Percentiles rank a stretch among this genome's conserved stretches.
These are phyloP conservation scores for Acestrorhynchus altus DNA, from an alignment of 2,797 vertebrate genomes.

Conservation along the genomic window DNA sequence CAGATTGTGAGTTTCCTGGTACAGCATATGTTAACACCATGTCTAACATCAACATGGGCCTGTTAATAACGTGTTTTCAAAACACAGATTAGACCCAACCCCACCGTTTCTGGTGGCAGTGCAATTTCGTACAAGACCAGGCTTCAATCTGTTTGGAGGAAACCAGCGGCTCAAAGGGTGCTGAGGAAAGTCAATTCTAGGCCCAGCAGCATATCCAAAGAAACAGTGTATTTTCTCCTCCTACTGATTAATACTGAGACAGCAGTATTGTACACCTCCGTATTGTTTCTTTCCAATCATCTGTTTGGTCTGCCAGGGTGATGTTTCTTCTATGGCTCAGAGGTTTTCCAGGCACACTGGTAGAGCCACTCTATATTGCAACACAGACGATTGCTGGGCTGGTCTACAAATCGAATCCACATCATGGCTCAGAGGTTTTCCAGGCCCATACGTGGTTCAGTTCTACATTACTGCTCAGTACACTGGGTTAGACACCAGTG, in stretches of 20 bases:
- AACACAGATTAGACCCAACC: background rate
- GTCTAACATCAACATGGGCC: background rate
- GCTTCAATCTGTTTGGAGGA: background rate
- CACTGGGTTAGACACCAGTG: too few species aligned
- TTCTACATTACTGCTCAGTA: too few species aligned
- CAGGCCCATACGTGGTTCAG: too few species aligned
- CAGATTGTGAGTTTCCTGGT: too few species aligned
- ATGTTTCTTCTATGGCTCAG: too few species aligned
- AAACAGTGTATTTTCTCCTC: background rate
- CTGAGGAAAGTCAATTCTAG: background rate
- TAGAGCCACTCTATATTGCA: too few species aligned
- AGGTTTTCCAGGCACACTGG: too few species aligned
- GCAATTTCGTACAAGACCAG: background rate
- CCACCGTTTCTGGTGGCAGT: background rate
- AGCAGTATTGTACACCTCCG: background rate
- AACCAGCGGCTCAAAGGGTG: background rate
- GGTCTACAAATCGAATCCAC: too few species aligned
- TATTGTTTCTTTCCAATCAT: background rate
- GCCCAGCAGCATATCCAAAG: background rate
- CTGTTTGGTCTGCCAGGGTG: background rate
- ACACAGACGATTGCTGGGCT: too few species aligned
- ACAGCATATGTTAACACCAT: background rate
- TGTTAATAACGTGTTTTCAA: background rate
- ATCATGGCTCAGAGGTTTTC: too few species aligned
- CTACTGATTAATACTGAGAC: background rate